These are phyloP conservation scores for Neosilurus mollespiculum DNA, from an alignment of 2,797 vertebrate species.

Conservation along the genomic window DNA sequence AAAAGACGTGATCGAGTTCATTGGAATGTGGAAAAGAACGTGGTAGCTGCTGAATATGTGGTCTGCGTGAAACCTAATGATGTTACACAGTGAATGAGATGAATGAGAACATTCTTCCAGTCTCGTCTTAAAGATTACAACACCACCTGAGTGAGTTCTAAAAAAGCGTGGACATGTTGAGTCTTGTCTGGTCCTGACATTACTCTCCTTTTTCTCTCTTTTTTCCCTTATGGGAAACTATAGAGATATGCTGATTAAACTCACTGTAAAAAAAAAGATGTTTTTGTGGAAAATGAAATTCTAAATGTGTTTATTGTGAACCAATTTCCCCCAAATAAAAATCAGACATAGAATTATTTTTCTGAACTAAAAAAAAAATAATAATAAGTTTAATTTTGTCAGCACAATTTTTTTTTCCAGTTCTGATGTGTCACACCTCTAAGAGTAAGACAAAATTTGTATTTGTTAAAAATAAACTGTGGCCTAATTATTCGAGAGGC, in stretches of 20 bases:
- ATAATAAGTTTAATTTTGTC: not conserved
- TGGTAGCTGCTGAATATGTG: not conserved
- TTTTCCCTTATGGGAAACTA: not conserved
- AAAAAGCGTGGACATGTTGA: not conserved
- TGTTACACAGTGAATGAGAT: not conserved
- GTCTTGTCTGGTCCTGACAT: not conserved
- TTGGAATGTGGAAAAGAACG: not conserved
- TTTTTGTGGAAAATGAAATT: no score
- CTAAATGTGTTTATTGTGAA: not conserved
- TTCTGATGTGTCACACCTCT: not conserved
- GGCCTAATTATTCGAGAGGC: no score
- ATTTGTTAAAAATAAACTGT: not conserved
- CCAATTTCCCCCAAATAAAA: not conserved
- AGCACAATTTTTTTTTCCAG: not conserved
- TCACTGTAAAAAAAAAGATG: no score
- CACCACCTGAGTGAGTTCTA: not conserved
- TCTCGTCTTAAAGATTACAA: slow-evolving; percentile 2
- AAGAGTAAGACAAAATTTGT: not conserved
- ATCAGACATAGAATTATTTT: not conserved
- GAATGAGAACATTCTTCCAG: not conserved
- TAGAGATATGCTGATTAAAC: not conserved
- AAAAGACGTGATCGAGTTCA: not conserved
- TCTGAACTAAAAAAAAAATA: not conserved
- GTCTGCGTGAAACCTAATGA: not conserved
- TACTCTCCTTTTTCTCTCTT: not conserved